phyloP scores from a whole-genome alignment of 2,113 vertebrate species.

The Cyprinodon tularosa region DNA sequence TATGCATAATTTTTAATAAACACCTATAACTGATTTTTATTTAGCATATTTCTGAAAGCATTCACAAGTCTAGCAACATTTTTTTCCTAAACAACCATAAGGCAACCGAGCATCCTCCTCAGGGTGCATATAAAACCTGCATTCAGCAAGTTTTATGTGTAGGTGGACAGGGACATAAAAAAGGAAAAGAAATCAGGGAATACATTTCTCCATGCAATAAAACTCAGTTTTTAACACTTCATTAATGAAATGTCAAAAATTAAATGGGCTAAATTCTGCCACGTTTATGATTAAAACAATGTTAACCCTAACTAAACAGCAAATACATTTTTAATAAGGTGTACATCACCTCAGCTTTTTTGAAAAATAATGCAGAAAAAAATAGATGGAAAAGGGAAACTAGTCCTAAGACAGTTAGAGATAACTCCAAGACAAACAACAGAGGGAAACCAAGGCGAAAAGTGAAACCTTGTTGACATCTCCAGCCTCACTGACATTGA shows the following conservation, averaged over 20 bases:
- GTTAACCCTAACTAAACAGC: neutral
- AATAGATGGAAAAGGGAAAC: neutral
- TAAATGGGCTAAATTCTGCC: neutral
- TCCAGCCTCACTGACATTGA: conserved; percentile 31
- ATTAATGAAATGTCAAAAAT: neutral
- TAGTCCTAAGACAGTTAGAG: conserved; percentile 24
- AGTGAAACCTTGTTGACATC: conserved; percentile 21
- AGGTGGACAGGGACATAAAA: conserved; percentile 26
- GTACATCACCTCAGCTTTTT: neutral
- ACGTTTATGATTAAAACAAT: neutral
- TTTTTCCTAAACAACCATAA: neutral
- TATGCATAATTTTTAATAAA: neutral
- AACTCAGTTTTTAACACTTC: neutral
- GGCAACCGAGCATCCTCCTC: neutral
- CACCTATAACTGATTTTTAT: neutral
- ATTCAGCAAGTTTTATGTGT: conserved; percentile 33
- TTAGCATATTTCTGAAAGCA: neutral
- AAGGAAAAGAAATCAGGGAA: conserved; percentile 9
- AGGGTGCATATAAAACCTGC: conserved; percentile 13
- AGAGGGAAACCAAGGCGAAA: conserved; percentile 25
- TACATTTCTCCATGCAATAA: neutral
- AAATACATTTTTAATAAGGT: neutral
- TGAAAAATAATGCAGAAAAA: neutral
- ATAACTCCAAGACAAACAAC: conserved; percentile 8
- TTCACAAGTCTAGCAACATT: neutral